phyloP scores from a whole-genome alignment of 1,140 invertebrate species.

The Pteromalus puparum region DNA sequence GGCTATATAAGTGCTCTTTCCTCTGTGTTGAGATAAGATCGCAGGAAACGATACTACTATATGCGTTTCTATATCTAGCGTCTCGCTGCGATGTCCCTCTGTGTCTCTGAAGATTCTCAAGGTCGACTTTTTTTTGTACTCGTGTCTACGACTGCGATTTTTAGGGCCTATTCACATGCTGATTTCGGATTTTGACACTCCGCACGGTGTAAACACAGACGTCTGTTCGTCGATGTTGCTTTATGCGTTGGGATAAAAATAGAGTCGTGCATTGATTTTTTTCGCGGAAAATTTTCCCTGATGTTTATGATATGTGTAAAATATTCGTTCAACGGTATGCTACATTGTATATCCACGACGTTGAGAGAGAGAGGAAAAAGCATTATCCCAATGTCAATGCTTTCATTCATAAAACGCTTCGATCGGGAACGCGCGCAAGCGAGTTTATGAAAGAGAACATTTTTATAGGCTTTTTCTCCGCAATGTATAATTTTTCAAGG shows the following conservation, averaged over 20 bases:
- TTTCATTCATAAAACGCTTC: not conserved
- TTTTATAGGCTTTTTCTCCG: not conserved
- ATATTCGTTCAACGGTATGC: too few relatives aligned
- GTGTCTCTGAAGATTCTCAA: not conserved
- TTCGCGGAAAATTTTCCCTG: too few relatives aligned
- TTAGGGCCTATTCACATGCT: not conserved
- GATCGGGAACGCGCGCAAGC: not conserved
- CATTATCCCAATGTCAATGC: not conserved
- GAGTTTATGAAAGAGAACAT: not conserved
- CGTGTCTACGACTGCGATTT: not conserved
- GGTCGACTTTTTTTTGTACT: not conserved
- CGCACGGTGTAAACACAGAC: not conserved
- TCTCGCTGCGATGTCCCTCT: too few relatives aligned
- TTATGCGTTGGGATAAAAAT: too few relatives aligned
- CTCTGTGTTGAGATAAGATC: constrained; percentile 30
- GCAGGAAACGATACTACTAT: constrained; percentile 33
- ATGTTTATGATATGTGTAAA: too few relatives aligned
- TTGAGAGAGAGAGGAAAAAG: not conserved
- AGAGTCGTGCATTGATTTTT: too few relatives aligned
- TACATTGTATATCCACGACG: too few relatives aligned
- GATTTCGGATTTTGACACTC: not conserved
- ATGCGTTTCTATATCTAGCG: not conserved
- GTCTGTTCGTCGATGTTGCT: too few relatives aligned
- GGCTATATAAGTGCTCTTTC: constrained; percentile 21
- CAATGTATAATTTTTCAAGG: not conserved